A percentile compares a stretch with the other conserved stretches of the same genome.
These are phyloP conservation scores for Brachionus rubens DNA, from an alignment of 1,140 invertebrate genomes.

Conservation along the genomic window DNA sequence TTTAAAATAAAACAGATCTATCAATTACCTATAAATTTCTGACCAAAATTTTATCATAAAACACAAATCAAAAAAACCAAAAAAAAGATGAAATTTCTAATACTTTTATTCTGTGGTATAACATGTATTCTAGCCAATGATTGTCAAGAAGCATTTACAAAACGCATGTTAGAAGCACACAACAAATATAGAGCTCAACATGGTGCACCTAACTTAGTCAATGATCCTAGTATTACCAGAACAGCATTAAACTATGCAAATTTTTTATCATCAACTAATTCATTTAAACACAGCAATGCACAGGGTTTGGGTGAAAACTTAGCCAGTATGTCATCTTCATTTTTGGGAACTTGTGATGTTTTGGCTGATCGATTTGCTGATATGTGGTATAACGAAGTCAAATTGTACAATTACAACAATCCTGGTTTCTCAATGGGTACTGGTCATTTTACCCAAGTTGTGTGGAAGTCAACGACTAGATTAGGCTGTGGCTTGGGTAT, in stretches of 20 bases:
- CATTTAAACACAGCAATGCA: neutral
- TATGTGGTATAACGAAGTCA: slow-evolving; percentile 29
- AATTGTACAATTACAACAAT: neutral
- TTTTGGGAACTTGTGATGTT: neutral
- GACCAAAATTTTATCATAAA: too few relatives aligned
- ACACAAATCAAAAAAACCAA: too few relatives aligned
- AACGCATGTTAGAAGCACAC: neutral
- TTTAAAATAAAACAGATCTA: too few relatives aligned
- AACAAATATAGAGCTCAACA: neutral
- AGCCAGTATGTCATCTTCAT: neutral
- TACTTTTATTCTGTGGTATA: too few relatives aligned
- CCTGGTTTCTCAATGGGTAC: slow-evolving; percentile 8
- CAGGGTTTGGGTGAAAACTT: slow-evolving; percentile 18
- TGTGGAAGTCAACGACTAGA: slow-evolving; percentile 11
- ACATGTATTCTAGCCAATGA: too few relatives aligned
- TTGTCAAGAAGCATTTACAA: neutral
- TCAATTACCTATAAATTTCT: too few relatives aligned
- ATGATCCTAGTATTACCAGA: neutral
- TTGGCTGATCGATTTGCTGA: slow-evolving; percentile 5
- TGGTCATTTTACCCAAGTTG: slow-evolving; percentile 25
- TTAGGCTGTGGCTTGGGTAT: neutral
- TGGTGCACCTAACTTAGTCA: neutral
- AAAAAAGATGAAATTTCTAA: too few relatives aligned
- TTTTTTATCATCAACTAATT: neutral
- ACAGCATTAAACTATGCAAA: neutral